Base-by-base conservation (phyloP, 2,113 vertebrate species). In the Polypterus senegalus region DNA sequence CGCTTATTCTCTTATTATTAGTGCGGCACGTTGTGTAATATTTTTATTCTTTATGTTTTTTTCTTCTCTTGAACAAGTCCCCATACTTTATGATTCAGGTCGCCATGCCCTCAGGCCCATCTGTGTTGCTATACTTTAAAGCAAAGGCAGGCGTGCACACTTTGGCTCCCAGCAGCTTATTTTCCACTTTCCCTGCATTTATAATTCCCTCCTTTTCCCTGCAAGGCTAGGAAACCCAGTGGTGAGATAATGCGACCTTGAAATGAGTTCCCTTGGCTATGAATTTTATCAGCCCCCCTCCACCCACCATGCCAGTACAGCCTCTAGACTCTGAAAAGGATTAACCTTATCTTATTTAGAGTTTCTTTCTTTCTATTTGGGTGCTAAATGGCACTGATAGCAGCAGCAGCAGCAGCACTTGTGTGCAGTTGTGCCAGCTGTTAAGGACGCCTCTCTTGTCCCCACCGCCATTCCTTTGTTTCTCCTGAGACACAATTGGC, bases 181-280 rank as follows among this genome's bases (percentile, higher is more conserved):
- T 75, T 77, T 45, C 61, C 70, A 71, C 70, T 73, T 72, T 75
- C 77, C 74, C 77, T 73, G 74, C 74, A 65, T 72, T 63, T 62
- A 59, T 63, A 67, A 73, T 61, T 69, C 65, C 71, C 47, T 47
- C 52, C 66, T 63, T 10, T 49, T 62, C 60, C 66, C 72, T 71
- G 64, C 63, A 58, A 60, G 72, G 71, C 72, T 77, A 81, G 81
- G 77, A 75, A 78, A 76, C 77, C 74, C 75, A 78, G 73, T 75
- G 79, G 75, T 80, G 77, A 81, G 80, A 78, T 80, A 77, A 66
- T 70, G 64, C 70, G 80, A 79, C 83, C 81, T 86, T 85, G 84
- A 83, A 71, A 74, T 75, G 76, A 75, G 71, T 74, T 74, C 62
- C 66, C 70, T 71, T 70, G 66, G 69, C 74, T 70, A 58, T 65